These are phyloP conservation scores for Denticeps clupeoides DNA, from an alignment of 2,797 vertebrate genomes.

Conservation along the genomic window DNA sequence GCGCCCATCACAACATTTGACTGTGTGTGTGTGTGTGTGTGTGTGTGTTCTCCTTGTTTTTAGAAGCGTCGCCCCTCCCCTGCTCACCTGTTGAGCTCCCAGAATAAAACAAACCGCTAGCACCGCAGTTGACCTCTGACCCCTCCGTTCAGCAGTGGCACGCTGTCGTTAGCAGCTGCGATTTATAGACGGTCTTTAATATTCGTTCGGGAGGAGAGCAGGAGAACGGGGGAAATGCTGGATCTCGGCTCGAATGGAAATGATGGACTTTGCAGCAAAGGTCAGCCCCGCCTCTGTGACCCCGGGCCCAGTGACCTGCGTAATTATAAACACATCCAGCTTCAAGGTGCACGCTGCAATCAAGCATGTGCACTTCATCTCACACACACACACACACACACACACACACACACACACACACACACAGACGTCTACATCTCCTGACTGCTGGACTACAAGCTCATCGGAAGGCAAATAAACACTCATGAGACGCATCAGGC, in stretches of 20 bases:
- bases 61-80: slow-evolving; percentile 43
- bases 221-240: no score
- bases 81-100: slow-evolving; percentile 65
- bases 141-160: slow-evolving; percentile 55
- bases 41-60: slow-evolving; percentile 61
- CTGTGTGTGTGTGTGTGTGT: slow-evolving; percentile 40
- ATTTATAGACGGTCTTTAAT: no score
- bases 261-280: no score
- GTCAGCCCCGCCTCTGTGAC: slow-evolving; percentile 10
- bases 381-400: slow-evolving; percentile 1
- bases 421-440: background rate
- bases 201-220: no score
- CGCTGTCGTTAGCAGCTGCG: no score
- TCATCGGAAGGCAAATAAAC: slow-evolving; percentile 17
- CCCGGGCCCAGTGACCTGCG: slow-evolving; percentile 29
- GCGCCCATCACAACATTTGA: no score
- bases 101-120: slow-evolving; percentile 65
- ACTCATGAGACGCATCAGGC: slow-evolving; percentile 3
- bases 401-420: background rate
- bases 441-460: no score
- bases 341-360: slow-evolving; percentile 25
- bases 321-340: slow-evolving; percentile 38
- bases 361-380: slow-evolving; percentile 38
- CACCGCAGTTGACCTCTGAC: slow-evolving; percentile 55
- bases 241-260: no score